Percentiles rank a stretch among this genome's conserved stretches.
Conservation (phyloP, 2,888 invertebrate genomes). For the Pheosia tremula region DNA sequence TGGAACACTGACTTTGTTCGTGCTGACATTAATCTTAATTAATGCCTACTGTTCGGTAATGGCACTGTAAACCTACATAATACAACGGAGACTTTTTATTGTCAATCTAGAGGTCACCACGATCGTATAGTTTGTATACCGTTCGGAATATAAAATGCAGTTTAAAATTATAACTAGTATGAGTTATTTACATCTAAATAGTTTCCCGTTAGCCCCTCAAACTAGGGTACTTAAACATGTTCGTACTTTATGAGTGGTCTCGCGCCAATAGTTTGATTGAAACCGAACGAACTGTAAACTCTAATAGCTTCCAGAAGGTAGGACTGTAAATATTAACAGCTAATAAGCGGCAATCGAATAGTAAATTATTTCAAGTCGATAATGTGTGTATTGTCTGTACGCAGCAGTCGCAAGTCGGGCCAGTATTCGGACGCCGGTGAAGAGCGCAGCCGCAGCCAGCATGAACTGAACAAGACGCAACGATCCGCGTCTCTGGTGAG, state of each 20-base stretch:
- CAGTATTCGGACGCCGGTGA: slow-evolving; percentile 79
- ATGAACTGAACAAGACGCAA: slow-evolving; percentile 74
- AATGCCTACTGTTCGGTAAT: neutral
- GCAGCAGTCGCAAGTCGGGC: slow-evolving; percentile 75
- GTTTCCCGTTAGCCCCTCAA: no score
- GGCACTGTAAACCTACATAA: slow-evolving; percentile 1
- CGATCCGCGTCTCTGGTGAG: slow-evolving; percentile 77
- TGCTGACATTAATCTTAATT: neutral
- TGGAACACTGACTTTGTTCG: neutral
- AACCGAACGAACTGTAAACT: no score
- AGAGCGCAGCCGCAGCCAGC: slow-evolving; percentile 67
- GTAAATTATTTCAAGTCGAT: neutral
- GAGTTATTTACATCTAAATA: no score
- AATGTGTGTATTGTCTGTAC: slow-evolving; percentile 17
- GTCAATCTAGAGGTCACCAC: no score
- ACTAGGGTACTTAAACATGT: no score
- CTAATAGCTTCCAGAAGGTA: no score
- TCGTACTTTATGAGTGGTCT: no score
- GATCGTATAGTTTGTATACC: no score
- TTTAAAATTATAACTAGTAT: no score
- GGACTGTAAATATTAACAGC: neutral
- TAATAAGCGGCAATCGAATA: neutral
- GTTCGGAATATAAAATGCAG: no score
- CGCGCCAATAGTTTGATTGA: no score
- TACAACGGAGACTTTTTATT: no score